Conservation (phyloP, 2,797 vertebrate genomes). For the Acrossocheilus wenchowensis region DNA sequence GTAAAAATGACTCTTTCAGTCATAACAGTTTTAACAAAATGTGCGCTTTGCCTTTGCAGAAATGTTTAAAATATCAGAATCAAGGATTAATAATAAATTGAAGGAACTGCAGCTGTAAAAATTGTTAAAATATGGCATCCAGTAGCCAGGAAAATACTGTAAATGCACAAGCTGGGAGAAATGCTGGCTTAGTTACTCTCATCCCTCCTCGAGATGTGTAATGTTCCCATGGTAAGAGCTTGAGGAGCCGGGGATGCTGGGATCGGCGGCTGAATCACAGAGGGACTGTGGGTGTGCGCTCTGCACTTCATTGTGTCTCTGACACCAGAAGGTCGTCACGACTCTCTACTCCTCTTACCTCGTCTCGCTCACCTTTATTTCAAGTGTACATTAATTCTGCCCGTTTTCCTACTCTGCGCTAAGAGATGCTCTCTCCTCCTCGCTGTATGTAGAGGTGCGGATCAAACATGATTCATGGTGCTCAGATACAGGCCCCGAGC, state of each 20-base stretch:
- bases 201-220: background rate
- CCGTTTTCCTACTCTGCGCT: background rate
- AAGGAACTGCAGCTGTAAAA: background rate
- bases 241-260: conserved; percentile 6
- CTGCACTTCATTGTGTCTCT: conserved; percentile 37
- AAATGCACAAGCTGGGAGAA: background rate
- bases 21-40: background rate
- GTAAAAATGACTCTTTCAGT: too few species aligned
- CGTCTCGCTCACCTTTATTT: conserved; percentile 8
- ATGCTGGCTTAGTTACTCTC: background rate
- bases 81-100: background rate
- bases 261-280: background rate
- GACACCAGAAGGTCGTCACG: conserved; percentile 47
- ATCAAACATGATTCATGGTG: conserved; percentile 30
- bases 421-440: background rate
- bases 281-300: conserved; percentile 24
- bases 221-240: background rate
- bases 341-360: conserved; percentile 28
- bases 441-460: background rate
- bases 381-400: conserved; percentile 27
- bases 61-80: background rate
- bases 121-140: background rate
- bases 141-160: background rate
- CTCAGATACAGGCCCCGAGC: conserved; percentile 29
- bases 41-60: background rate